phyloP scores from a whole-genome alignment of 1,140 invertebrate species.

The Tetramorium simillimum region DNA sequence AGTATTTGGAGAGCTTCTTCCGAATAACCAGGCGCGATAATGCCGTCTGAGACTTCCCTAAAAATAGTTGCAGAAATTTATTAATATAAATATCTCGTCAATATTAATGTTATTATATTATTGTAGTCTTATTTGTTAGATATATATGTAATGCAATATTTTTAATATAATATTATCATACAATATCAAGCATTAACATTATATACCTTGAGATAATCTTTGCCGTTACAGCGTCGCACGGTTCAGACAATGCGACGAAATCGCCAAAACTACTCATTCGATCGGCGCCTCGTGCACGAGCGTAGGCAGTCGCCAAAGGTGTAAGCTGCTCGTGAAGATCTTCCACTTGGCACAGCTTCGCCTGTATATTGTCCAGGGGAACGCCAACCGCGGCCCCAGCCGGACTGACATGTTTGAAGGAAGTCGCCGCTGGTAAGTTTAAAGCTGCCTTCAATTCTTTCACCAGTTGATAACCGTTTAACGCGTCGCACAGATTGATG shows the following conservation, averaged over 20 bases:
- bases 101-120: not conserved
- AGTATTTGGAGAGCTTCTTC: conserved; percentile 94
- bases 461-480: conserved; percentile 99
- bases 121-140: not conserved
- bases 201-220: conserved; percentile 88
- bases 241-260: conserved; percentile 97
- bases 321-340: conserved; percentile 92
- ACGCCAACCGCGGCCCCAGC: conserved; percentile 97
- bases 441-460: conserved; percentile 93
- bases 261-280: conserved; percentile 99
- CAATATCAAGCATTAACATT: not conserved
- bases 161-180: not conserved
- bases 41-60: conserved; percentile 96
- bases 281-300: conserved; percentile 97
- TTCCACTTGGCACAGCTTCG: conserved; percentile 96
- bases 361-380: conserved; percentile 90
- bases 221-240: conserved; percentile 95
- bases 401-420: conserved; percentile 99
- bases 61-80: not conserved
- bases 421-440: conserved; percentile 95
- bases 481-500: conserved; percentile 98
- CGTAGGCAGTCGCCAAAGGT: conserved; percentile 97
- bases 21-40: conserved; percentile 97
- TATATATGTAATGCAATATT: too few species aligned
- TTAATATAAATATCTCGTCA: not conserved